Evolutionary conservation across 1,140 invertebrate genomes (phyloP).

Genomic region (Drosophila quadrilineata): DNA sequence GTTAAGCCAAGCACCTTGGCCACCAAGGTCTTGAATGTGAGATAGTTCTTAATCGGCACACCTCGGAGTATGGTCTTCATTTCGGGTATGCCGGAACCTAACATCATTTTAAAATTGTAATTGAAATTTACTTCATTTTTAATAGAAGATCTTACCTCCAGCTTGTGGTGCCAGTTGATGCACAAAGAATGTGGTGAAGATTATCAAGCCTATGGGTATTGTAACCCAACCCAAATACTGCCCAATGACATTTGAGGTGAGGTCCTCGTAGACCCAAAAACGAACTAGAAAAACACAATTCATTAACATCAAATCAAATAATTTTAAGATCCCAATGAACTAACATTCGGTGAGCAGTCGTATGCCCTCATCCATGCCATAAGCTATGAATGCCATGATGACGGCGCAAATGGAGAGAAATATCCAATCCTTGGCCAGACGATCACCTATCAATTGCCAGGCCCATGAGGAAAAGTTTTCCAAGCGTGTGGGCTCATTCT

Average conservation of each 20-base stretch:
- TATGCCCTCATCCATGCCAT: constrained; percentile 97
- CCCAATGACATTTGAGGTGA: constrained; percentile 88
- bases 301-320: background rate
- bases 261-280: constrained; percentile 94
- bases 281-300: constrained; percentile 86
- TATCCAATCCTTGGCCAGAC: constrained; percentile 97
- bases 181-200: constrained; percentile 96
- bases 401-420: constrained; percentile 96
- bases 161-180: constrained; percentile 96
- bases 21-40: constrained; percentile 96
- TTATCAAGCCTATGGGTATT: constrained; percentile 91
- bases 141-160: constrained; percentile 83
- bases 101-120: too few relatives aligned
- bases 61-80: constrained; percentile 99
- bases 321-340: background rate
- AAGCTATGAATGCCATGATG: constrained; percentile 97
- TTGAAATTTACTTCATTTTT: too few relatives aligned
- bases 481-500: constrained; percentile 69
- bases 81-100: constrained; percentile 98
- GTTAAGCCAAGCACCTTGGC: constrained; percentile 98
- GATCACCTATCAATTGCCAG: constrained; percentile 89
- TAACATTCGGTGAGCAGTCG: constrained; percentile 94
- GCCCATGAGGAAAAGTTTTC: constrained; percentile 83
- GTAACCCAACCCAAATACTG: constrained; percentile 96
- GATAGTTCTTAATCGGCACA: constrained; percentile 97